phyloP scores from a whole-genome alignment of 2,797 vertebrate genomes.

The Epinephelus awoara region DNA sequence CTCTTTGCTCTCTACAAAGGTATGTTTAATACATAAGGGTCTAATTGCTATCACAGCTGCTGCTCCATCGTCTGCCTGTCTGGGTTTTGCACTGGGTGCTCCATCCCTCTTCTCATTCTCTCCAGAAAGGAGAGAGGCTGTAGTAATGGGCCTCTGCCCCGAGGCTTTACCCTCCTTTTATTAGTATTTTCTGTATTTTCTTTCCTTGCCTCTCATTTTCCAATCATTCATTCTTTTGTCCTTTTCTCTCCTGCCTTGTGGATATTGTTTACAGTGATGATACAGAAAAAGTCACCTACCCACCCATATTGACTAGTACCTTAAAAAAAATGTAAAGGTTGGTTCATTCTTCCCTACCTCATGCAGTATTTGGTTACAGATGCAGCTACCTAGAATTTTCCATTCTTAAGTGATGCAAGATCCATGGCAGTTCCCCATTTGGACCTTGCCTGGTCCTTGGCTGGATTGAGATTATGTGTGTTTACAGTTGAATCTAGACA shows the following conservation, averaged over 20 bases:
- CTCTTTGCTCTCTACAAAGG: slow-evolving; percentile 60
- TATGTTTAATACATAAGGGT: slow-evolving; percentile 82
- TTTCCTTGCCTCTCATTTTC: slow-evolving; percentile 19
- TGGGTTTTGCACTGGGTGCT: slow-evolving; percentile 48
- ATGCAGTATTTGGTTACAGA: no score
- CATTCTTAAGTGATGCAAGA: no score
- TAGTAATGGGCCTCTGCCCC: slow-evolving; percentile 40
- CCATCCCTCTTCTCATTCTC: slow-evolving; percentile 33
- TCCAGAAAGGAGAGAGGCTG: slow-evolving; percentile 38
- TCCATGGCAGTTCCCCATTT: no score
- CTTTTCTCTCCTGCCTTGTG: background rate
- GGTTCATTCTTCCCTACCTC: background rate
- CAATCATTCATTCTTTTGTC: background rate
- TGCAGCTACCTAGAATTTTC: no score
- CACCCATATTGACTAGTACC: background rate
- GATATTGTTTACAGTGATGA: slow-evolving; percentile 9
- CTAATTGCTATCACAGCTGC: slow-evolving; percentile 82
- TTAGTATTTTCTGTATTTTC: slow-evolving; percentile 1
- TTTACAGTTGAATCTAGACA: no score
- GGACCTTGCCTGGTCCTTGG: no score
- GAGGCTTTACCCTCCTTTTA: slow-evolving; percentile 15
- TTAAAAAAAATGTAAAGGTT: background rate
- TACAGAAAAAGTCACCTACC: background rate
- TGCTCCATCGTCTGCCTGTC: slow-evolving; percentile 57
- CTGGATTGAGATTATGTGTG: no score